Percentiles rank a stretch among this genome's conserved stretches.
These are phyloP conservation scores for Luidia sarsii DNA, from an alignment of 53 echinoderm and acorn worm species.

Conservation along the genomic window DNA sequence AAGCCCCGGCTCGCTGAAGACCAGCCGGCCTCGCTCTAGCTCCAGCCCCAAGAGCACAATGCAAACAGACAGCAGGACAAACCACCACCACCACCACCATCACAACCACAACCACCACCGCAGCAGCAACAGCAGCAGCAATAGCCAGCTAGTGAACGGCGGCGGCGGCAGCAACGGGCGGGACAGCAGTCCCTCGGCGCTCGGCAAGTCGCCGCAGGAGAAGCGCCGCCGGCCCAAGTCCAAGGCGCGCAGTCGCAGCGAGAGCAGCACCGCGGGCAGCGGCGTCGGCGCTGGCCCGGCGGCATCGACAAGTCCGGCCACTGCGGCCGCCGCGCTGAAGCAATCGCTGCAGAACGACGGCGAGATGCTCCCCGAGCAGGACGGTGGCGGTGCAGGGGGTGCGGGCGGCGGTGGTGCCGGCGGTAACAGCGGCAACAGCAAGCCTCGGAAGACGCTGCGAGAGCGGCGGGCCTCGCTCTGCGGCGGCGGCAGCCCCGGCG, in stretches of 20 bases:
- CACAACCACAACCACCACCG: too few species aligned
- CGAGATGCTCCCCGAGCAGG: conserved; percentile 45
- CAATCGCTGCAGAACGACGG: conserved; percentile 28
- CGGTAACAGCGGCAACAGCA: too few species aligned
- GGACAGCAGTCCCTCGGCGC: conserved; percentile 41
- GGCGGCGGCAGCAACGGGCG: conserved; percentile 35
- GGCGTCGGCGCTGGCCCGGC: conserved; percentile 49
- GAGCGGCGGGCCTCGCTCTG: conserved; percentile 38
- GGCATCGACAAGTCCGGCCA: conserved; percentile 7
- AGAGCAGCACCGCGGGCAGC: conserved; percentile 53
- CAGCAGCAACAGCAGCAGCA: conserved; percentile 31
- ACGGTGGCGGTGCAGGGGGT: too few species aligned
- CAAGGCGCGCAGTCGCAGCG: conserved; percentile 48
- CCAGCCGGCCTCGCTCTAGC: conserved; percentile 40
- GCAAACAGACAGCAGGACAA: conserved; percentile 34
- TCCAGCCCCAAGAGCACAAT: conserved; percentile 48
- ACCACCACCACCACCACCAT: too few species aligned
- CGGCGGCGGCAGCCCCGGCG: conserved; percentile 55
- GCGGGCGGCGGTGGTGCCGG: too few species aligned
- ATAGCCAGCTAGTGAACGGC: neutral
- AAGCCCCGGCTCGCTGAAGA: conserved; percentile 1
- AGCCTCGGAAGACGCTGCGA: conserved; percentile 47
- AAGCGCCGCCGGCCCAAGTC: conserved; percentile 62
- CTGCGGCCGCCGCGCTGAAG: neutral
- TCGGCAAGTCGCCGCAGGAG: conserved; percentile 40